These are phyloP conservation scores for Cantharis nigra DNA, from an alignment of 2,888 invertebrate species.

Conservation along the genomic window DNA sequence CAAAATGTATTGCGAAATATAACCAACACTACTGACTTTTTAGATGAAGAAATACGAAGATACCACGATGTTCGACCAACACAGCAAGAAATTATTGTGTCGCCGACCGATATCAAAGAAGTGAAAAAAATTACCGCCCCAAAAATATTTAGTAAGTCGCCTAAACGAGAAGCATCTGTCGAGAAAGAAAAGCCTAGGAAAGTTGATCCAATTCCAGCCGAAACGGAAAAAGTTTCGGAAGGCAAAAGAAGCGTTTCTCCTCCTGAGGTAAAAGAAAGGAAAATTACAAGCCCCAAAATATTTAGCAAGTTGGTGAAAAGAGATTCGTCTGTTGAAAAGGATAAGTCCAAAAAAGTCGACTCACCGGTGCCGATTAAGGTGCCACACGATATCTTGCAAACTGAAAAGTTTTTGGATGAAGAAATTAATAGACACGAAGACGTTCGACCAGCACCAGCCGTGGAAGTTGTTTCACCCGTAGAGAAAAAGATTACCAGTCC, in stretches of 20 bases:
- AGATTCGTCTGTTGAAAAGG: neutral
- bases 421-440: slow-evolving; percentile 33
- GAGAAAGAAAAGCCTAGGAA: neutral
- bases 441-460: slow-evolving; percentile 9
- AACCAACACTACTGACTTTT: slow-evolving; percentile 26
- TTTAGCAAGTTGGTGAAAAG: slow-evolving; percentile 24
- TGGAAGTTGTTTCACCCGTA: neutral
- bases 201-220: neutral
- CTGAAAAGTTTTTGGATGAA: slow-evolving; percentile 31
- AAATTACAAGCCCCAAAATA: neutral
- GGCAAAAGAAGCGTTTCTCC: neutral
- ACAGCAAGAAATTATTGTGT: neutral
- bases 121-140: neutral
- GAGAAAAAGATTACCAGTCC: neutral
- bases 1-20: neutral
- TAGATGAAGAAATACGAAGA: slow-evolving; percentile 30
- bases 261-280: neutral
- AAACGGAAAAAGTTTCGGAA: neutral
- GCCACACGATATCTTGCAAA: slow-evolving; percentile 5
- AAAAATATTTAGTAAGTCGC: slow-evolving; percentile 29
- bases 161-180: slow-evolving; percentile 17
- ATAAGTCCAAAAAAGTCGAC: neutral
- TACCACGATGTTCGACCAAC: slow-evolving; percentile 31
- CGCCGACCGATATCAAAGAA: neutral
- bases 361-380: neutral